These are phyloP conservation scores for Oncopeltus fasciatus DNA, from an alignment of 1,140 invertebrate genomes.

Conservation along the genomic window DNA sequence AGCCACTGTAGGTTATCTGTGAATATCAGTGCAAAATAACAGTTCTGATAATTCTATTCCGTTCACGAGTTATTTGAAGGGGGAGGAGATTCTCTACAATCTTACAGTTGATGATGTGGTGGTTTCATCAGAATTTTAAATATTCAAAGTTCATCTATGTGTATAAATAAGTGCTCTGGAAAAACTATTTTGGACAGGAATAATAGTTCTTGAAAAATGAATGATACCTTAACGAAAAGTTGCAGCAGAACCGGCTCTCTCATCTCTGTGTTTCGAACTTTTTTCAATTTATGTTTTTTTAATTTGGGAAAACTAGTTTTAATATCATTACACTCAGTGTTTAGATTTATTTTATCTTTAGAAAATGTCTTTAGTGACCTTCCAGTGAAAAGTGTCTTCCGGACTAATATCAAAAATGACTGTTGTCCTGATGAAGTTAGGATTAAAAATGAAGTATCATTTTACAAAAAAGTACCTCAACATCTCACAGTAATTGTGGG, in stretches of 20 bases:
- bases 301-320: background rate
- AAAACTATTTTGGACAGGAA: no score
- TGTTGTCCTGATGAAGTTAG: background rate
- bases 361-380: background rate
- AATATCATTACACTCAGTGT: background rate
- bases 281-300: background rate
- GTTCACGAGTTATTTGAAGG: background rate
- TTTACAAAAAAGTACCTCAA: constrained; percentile 20
- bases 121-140: background rate
- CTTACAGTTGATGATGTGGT: background rate
- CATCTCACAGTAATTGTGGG: constrained; percentile 38
- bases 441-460: background rate
- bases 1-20: no score
- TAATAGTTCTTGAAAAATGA: background rate
- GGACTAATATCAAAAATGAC: background rate
- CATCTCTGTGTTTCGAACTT: background rate
- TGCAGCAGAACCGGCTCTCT: background rate
- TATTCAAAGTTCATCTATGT: background rate
- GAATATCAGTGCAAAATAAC: no score
- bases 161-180: background rate
- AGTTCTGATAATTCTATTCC: no score
- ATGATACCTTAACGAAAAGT: background rate
- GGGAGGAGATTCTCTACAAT: background rate
- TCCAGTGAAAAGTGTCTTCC: background rate
- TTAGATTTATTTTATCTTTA: background rate